These are phyloP conservation scores for Hephaestus fuliginosus DNA, from an alignment of 2,797 vertebrate genomes.

Conservation along the genomic window DNA sequence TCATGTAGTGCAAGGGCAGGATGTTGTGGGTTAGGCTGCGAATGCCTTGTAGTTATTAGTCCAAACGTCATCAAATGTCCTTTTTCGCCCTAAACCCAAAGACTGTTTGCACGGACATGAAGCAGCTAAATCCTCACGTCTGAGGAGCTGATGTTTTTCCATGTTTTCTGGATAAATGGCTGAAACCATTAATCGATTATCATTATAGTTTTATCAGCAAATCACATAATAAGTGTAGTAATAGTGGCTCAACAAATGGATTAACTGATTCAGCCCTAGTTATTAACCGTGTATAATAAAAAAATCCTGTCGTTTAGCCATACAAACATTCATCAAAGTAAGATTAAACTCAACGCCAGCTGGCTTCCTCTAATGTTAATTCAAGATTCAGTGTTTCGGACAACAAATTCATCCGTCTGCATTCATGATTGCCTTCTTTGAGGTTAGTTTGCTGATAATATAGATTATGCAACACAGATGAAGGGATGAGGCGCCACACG, in stretches of 20 bases:
- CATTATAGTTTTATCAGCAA: background rate
- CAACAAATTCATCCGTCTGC: background rate
- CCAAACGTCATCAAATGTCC: background rate
- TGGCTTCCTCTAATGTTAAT: background rate
- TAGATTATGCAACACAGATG: background rate
- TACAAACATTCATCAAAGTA: background rate
- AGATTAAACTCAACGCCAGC: background rate
- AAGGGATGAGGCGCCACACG: constrained; percentile 8
- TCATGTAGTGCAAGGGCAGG: constrained; percentile 38
- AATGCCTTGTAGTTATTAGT: background rate
- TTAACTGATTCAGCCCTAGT: background rate
- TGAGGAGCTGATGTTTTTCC: background rate
- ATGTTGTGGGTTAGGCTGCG: constrained; percentile 29
- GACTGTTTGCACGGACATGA: background rate
- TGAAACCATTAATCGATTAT: background rate
- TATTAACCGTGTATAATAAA: too few relatives aligned
- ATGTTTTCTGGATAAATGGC: background rate
- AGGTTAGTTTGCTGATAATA: background rate
- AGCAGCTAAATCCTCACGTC: background rate
- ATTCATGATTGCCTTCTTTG: background rate
- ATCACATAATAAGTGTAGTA: too few relatives aligned
- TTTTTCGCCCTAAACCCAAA: background rate
- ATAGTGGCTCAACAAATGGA: background rate
- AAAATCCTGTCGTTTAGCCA: background rate
- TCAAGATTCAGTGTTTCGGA: background rate